Base-by-base conservation (phyloP, 2,113 vertebrate species). In the Lepus europaeus region DNA sequence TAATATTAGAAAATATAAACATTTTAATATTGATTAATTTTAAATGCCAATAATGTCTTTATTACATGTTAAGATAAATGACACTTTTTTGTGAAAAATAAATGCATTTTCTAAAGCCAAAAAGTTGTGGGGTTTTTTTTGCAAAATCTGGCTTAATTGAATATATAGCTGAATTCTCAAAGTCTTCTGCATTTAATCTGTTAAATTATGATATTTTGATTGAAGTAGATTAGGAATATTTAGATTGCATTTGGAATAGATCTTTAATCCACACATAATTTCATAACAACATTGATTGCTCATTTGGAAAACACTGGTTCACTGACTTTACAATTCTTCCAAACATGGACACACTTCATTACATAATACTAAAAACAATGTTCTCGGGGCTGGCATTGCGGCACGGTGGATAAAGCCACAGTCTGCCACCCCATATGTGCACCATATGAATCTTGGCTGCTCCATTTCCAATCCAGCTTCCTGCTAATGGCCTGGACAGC, bases 161-260 rank as follows among this genome's bases (percentile, higher is more conserved):
- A 72, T 29, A 81, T 11, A 19, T 59, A 63, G 5, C 36, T 89
- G 36, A 17, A 87, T 68, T 78, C 29, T 87, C 64, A 84, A 31
- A 51, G 45, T 39, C 9, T 82, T 51, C 49, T 69, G 27, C 17
- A 73, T 33, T 70, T 64, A 63, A 9, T 61, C 59, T 84, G 29
- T 39, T 59, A 39, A 87, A 90, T 25, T 39, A 86, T 45, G n/a
- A 69, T 85, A 73, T 77, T 89, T 89, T 56, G 80, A 27, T 69
- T 92, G 12, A 88, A 45, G 56, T 36, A n/a, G 17, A 83, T 23
- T 14, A 84, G 66, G 49, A 92, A 96, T 94, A 90, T 87, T 19
- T 70, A 87, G 8, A 11, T 72, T 77, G 19, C 11, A 59, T 22
- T 94, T 53, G 45, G 25, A 90, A 91, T 68, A 73, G 20, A 76